Evolutionary conservation across 2,888 invertebrate species (phyloP), one percentile per base, ranked within the genome.

Genomic region (Chrysomela aeneicollis): DNA sequence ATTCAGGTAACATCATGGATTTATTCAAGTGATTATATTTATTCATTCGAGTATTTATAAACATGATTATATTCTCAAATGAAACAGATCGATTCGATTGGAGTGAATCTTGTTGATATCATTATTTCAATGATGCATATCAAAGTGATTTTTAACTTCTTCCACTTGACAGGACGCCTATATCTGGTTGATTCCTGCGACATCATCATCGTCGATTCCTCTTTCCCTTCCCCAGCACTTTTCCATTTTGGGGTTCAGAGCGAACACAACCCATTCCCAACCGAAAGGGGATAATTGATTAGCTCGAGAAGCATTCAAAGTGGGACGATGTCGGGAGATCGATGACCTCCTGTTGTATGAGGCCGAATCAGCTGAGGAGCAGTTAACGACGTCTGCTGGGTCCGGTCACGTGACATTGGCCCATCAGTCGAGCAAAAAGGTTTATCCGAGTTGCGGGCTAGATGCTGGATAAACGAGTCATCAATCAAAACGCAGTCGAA

Each of bases 311-410:
- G 42, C 42, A 42, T 42, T 42, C 42, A 42, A 42, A 42, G n/a
- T 42, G 42, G 15, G n/a, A 42, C 35, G 10, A 35, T 35, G 35
- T 8, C 35, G 12, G 35, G 42, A 12, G 15, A 42, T 12, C 42
- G 42, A 42, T 42, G 42, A 42, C 42, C 42, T 15, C 42, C 42
- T 15, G 42, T 42, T 42, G 42, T n/a, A n/a, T 42, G n/a, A n/a
- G 15, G 15, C 12, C 15, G n/a, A 42, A 1, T 15, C 12, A 12
- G 15, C 42, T 42, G 42, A 42, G n/a, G 35, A 35, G 35, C 12
- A 15, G n/a, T 15, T 42, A 42, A 42, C 15, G 42, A 42, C 42
- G 2, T 8, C 42, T 42, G 42, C 15, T 42, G 42, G 42, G 42
- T 15, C 15, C n/a, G 42, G 15, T 15, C 42, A 12, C 42, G 15